These are phyloP conservation scores for Sebastes minor DNA, from an alignment of 2,797 vertebrate species.

Conservation along the genomic window DNA sequence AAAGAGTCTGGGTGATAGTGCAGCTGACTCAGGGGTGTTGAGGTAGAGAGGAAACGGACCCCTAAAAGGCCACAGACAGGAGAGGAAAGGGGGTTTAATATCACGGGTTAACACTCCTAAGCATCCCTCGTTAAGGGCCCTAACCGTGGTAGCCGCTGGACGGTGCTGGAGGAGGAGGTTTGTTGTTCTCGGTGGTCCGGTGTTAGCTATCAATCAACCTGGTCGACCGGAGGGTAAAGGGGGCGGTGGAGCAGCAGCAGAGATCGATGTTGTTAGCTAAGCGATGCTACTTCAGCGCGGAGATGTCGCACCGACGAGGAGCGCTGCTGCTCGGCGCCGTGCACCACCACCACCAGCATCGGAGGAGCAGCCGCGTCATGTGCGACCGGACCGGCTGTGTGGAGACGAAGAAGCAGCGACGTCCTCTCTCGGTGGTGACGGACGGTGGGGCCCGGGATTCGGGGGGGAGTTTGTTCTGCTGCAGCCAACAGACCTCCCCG, in stretches of 20 bases:
- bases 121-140: constrained; percentile 57
- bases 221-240: constrained; percentile 45
- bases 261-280: constrained; percentile 79
- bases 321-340: constrained; percentile 66
- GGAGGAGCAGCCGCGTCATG: constrained; percentile 63
- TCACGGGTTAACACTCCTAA: constrained; percentile 47
- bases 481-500: constrained; percentile 68
- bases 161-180: neutral
- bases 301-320: constrained; percentile 75
- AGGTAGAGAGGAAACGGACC: constrained; percentile 66
- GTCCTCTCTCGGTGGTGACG: neutral
- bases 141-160: constrained; percentile 19
- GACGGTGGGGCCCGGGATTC: constrained; percentile 33
- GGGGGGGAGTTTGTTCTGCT: constrained; percentile 55
- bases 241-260: constrained; percentile 59
- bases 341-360: constrained; percentile 60
- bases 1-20: constrained; percentile 10
- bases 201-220: constrained; percentile 44
- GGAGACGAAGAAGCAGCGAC: neutral
- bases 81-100: constrained; percentile 46
- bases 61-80: constrained; percentile 48
- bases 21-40: constrained; percentile 41
- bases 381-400: constrained; percentile 38
- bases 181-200: constrained; percentile 41
- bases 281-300: constrained; percentile 66